phyloP scores from a whole-genome alignment of 2,113 vertebrate species.

The Toxotes jaculatrix region DNA sequence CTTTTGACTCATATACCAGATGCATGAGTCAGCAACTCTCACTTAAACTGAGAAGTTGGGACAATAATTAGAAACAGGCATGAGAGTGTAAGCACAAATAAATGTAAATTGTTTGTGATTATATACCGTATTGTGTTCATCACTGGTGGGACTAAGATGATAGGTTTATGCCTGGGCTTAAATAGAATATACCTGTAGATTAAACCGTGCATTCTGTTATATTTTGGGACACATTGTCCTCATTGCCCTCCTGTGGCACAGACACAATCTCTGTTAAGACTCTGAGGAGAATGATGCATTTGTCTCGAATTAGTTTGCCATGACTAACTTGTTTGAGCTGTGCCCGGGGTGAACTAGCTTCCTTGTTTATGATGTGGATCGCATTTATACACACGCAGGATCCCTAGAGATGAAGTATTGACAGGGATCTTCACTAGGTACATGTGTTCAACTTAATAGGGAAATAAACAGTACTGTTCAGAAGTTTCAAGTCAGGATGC shows the following conservation, averaged over 20 bases:
- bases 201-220: conserved; percentile 4
- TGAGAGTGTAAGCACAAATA: conserved; percentile 4
- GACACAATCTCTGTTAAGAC: background rate
- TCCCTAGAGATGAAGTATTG: background rate
- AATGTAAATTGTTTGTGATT: background rate
- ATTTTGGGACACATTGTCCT: background rate
- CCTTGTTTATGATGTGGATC: conserved; percentile 12
- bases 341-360: background rate
- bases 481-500: background rate
- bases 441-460: background rate
- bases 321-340: too few relatives aligned
- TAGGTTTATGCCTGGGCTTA: background rate
- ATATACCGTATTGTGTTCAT: background rate
- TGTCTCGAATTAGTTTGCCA: conserved; percentile 21
- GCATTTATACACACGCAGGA: conserved; percentile 4
- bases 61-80: conserved; percentile 53
- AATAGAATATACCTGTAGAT: background rate
- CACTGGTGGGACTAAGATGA: background rate
- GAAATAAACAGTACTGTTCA: background rate
- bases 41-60: conserved; percentile 38
- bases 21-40: conserved; percentile 58
- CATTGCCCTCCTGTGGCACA: background rate
- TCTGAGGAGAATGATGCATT: conserved; percentile 14
- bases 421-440: background rate
- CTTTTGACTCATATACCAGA: conserved; percentile 31